A percentile compares a stretch with the other conserved stretches of the same genome.
Conservation (phyloP, 2,888 invertebrate genomes). For the Agrotis exclamationis region DNA sequence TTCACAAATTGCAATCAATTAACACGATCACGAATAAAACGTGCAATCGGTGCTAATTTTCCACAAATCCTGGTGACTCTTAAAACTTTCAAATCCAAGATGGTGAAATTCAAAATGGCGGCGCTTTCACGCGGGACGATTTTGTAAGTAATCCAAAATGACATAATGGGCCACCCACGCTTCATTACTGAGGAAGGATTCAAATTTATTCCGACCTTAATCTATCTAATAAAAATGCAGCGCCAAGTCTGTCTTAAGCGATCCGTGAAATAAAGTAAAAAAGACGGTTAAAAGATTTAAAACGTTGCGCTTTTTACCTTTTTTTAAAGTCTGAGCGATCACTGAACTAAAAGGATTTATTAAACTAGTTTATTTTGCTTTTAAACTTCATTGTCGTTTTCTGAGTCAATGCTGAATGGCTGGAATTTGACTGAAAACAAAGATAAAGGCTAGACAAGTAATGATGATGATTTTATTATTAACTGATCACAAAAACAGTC, state of each 20-base stretch:
- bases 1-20: background rate
- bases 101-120: constrained; percentile 40
- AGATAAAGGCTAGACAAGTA: no score
- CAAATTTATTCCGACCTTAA: constrained; percentile 60
- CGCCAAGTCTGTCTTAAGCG: constrained; percentile 18
- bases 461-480: no score
- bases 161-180: constrained; percentile 46
- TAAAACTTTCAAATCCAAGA: constrained; percentile 17
- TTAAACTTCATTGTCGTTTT: background rate
- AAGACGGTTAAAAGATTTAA: constrained; percentile 27
- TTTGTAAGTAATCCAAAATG: constrained; percentile 43
- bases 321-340: background rate
- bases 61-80: constrained; percentile 13
- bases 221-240: constrained; percentile 55
- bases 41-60: background rate
- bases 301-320: constrained; percentile 9
- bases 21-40: background rate
- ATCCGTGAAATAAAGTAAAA: constrained; percentile 25
- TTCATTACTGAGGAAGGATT: constrained; percentile 47
- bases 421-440: no score
- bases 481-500: no score
- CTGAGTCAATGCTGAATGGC: background rate
- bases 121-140: constrained; percentile 7
- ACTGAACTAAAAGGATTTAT: constrained; percentile 18
- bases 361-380: constrained; percentile 3